Base-by-base conservation (phyloP, 2,797 vertebrate species). In the Sebastes matsubarae region DNA sequence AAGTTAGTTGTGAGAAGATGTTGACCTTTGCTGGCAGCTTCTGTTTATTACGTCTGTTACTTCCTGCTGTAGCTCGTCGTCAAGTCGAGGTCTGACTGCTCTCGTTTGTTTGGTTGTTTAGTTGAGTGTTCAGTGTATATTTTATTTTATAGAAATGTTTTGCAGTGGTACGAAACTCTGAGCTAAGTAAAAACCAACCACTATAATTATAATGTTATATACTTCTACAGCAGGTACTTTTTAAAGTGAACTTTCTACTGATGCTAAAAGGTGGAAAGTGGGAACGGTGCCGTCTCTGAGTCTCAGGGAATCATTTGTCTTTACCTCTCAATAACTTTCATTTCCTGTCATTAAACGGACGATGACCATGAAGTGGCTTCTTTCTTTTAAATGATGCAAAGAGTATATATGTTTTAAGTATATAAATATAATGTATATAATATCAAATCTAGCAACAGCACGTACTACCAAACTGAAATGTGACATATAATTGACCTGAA, bases 241-340 rank as follows among this genome's bases (percentile, higher is more conserved):
- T 42, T 61, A 25, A 73, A 68, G 6, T 18, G 10, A 24, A 22
- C 30, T 66, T 75, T 75, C 74, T 24, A 66, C 42, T 22, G 54
- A 36, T 64, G 36, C 14, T 61, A 71, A 24, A 73, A 11, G 13
- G 10, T 7, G 61, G 11, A 42, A 32, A 14, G 42, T 66, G 25
- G 11, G 13, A 52, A 34, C 25, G 10, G 22, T 32, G 54, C 13
- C 1, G 16, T 29, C 34, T 64, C 71, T 70, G 64, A 32, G 42
- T 42, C 27, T 80, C 77, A 73, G 67, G 50, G 75, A 81, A 73
- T 68, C 29, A 6, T 54, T 63, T 64, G 32, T 70, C 34, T 79
- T 82, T 69, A 55, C 29, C 63, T 73, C 42, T 46, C 2, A 59
- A 30, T 42, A 29, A 64, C 34, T 70, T 69, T 20, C 20, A 55